Conservation (phyloP, 2,888 invertebrate species). For the Epinotia demarniana region DNA sequence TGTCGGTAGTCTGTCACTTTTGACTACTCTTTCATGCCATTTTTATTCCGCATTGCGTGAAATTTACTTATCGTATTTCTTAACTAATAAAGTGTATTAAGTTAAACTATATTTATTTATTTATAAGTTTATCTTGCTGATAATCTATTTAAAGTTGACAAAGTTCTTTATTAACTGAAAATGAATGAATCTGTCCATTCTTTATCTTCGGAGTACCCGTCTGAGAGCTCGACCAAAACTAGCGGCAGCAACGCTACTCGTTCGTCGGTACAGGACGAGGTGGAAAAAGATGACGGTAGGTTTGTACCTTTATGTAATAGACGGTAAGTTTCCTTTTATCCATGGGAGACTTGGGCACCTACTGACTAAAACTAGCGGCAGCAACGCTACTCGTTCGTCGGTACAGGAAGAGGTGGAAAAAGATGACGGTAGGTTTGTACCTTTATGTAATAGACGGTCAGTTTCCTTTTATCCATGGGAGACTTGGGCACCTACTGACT, state of each 20-base stretch:
- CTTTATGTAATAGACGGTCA: no score
- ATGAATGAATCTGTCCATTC: slow-evolving; percentile 8
- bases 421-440: slow-evolving; percentile 12
- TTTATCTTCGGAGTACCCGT: slow-evolving; percentile 1
- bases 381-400: neutral
- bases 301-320: neutral
- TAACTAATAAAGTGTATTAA: no score
- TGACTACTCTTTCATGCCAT: neutral
- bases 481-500: neutral
- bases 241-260: neutral
- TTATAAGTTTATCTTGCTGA: neutral
- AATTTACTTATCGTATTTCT: neutral
- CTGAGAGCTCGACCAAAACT: neutral
- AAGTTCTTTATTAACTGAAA: neutral
- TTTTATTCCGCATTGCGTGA: neutral
- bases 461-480: no score
- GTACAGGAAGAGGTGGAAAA: neutral
- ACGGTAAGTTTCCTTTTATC: no score
- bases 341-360: no score
- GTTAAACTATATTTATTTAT: no score
- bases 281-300: slow-evolving; percentile 8
- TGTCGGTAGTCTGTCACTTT: neutral
- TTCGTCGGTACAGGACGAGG: neutral
- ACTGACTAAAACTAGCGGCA: neutral
- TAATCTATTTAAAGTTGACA: neutral